Evolutionary conservation across 2,113 vertebrate genomes (phyloP).

Genomic region (Brachyhypopomus gauderio): DNA sequence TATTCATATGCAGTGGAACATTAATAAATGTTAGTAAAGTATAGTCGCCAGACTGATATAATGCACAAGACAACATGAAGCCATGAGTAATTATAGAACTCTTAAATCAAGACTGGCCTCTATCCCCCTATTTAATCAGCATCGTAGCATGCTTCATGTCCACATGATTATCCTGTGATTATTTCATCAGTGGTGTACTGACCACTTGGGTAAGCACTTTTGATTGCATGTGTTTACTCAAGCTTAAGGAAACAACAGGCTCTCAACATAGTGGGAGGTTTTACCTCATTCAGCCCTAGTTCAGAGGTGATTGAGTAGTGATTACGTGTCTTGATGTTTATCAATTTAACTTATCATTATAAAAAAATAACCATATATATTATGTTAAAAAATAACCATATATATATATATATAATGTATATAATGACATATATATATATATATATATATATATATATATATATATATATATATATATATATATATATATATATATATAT

Average conservation of each 20-base stretch:
- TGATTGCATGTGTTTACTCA: not conserved
- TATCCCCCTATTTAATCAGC: slow-evolving; percentile 23
- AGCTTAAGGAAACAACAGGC: not conserved
- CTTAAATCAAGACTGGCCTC: slow-evolving; percentile 28
- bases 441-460: too few relatives aligned
- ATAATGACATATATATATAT: too few relatives aligned
- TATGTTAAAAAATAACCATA: too few relatives aligned
- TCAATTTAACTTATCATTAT: too few relatives aligned
- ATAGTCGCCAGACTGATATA: slow-evolving; percentile 23
- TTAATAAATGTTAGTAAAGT: slow-evolving; percentile 41
- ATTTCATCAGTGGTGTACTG: not conserved
- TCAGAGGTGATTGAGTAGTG: too few relatives aligned
- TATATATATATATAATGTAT: too few relatives aligned
- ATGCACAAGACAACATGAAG: slow-evolving; percentile 15
- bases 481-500: too few relatives aligned
- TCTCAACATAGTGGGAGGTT: not conserved
- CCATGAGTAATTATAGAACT: slow-evolving; percentile 31
- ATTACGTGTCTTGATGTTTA: not conserved
- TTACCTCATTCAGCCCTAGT: too few relatives aligned
- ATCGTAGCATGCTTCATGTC: slow-evolving; percentile 16
- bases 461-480: too few relatives aligned
- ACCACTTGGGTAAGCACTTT: not conserved
- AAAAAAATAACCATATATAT: too few relatives aligned
- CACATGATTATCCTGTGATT: not conserved
- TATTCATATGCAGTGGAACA: slow-evolving; percentile 15